These are phyloP conservation scores for Toxotes chatareus DNA, from an alignment of 2,113 vertebrate species.

Conservation along the genomic window DNA sequence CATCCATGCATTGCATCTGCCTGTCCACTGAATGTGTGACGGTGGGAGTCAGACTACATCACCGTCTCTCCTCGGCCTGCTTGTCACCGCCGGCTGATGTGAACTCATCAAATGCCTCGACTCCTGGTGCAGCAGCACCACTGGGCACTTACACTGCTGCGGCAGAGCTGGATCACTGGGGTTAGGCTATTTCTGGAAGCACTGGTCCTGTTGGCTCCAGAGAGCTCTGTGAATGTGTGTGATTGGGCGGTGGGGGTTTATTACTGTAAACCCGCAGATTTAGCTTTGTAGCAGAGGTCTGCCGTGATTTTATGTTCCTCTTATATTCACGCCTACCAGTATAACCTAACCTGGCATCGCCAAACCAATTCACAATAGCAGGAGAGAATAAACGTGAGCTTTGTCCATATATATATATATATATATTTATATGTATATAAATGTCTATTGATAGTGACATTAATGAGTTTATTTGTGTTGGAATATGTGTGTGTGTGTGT, in stretches of 20 bases:
- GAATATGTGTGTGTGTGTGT: conserved; percentile 3
- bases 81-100: conserved; percentile 65
- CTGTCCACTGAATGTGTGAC: conserved; percentile 36
- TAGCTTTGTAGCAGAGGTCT: conserved; percentile 20
- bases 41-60: conserved; percentile 56
- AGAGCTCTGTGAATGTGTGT: conserved; percentile 6
- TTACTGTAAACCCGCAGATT: conserved; percentile 31
- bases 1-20: conserved; percentile 34
- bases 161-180: conserved; percentile 57
- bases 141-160: conserved; percentile 33
- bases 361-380: too few relatives aligned
- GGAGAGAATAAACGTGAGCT: not conserved
- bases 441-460: too few relatives aligned
- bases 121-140: conserved; percentile 51
- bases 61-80: conserved; percentile 35
- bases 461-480: not conserved
- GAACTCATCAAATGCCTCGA: conserved; percentile 63
- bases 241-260: not conserved
- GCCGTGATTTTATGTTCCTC: conserved; percentile 12
- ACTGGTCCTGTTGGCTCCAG: conserved; percentile 44
- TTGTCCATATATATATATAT: not conserved
- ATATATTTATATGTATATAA: too few relatives aligned
- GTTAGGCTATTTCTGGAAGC: conserved; percentile 77
- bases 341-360: not conserved
- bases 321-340: not conserved